These are phyloP conservation scores for Pampusana beccarii DNA, from an alignment of 2,113 vertebrate species.

Conservation along the genomic window DNA sequence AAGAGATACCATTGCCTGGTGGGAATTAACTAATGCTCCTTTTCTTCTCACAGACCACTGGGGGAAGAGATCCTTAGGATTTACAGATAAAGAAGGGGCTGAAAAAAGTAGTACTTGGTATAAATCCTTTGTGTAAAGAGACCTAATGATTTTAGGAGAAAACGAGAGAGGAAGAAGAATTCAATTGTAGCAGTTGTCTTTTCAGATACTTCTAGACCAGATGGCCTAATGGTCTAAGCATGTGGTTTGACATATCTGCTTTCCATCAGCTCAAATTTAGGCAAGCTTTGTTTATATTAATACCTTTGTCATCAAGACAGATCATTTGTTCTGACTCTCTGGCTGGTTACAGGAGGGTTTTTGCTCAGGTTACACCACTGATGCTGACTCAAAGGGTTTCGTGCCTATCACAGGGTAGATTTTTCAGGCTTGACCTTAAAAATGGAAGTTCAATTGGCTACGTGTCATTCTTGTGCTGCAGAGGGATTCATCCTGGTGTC, in stretches of 20 bases:
- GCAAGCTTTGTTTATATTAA: background rate
- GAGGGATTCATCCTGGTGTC: background rate
- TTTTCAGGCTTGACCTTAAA: background rate
- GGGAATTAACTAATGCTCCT: background rate
- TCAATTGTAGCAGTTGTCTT: constrained; percentile 3
- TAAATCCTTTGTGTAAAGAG: background rate
- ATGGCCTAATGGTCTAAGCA: constrained; percentile 59
- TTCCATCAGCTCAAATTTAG: constrained; percentile 53
- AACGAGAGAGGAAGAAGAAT: background rate
- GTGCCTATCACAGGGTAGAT: background rate
- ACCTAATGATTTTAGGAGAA: background rate
- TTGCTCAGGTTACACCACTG: background rate
- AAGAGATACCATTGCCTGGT: background rate
- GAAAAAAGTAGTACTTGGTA: background rate
- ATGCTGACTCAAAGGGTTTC: background rate
- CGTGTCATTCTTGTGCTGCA: background rate
- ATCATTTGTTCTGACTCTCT: background rate
- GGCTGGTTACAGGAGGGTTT: background rate
- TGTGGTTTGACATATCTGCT: constrained; percentile 57
- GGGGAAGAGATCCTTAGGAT: background rate
- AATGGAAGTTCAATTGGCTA: background rate
- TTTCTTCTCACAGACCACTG: background rate
- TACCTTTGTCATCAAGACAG: constrained; percentile 41
- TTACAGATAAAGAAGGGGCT: background rate
- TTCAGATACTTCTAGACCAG: constrained; percentile 25